Percentiles rank a stretch among this genome's conserved stretches.
Conservation (phyloP, 2,797 vertebrate genomes). For the Dromococcyx pavoninus region DNA sequence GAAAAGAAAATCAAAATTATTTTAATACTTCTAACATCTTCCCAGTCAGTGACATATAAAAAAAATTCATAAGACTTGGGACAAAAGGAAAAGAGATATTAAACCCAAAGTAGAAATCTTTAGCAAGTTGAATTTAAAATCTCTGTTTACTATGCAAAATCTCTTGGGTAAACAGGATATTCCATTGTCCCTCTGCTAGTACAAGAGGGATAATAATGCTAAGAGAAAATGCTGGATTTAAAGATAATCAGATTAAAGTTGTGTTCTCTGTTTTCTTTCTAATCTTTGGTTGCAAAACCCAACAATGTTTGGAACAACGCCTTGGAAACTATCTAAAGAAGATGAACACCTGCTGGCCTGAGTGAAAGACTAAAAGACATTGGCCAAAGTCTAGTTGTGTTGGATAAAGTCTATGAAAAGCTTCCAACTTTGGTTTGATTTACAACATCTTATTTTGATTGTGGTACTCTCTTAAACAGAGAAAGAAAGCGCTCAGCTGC, state of each 20-base stretch:
- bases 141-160: constrained; percentile 23
- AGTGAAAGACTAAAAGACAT: not conserved
- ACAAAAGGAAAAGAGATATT: not conserved
- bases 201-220: constrained; percentile 7
- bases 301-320: not conserved
- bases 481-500: not conserved
- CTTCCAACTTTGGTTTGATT: not conserved
- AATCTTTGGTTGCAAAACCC: not conserved
- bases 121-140: not conserved
- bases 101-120: not conserved
- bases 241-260: constrained; percentile 45
- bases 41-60: not conserved
- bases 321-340: not conserved
- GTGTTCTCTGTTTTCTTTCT: not conserved
- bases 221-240: constrained; percentile 24
- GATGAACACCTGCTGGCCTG: not conserved
- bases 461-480: not conserved
- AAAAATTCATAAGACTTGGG: not conserved
- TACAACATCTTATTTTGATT: not conserved
- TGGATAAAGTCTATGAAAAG: not conserved
- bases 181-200: not conserved
- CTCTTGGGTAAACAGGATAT: constrained; percentile 7
- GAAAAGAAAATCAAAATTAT: not conserved
- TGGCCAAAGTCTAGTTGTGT: not conserved
- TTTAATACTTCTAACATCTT: not conserved